Base-by-base conservation (phyloP, 2,797 vertebrate genomes). In the Selene dorsalis region DNA sequence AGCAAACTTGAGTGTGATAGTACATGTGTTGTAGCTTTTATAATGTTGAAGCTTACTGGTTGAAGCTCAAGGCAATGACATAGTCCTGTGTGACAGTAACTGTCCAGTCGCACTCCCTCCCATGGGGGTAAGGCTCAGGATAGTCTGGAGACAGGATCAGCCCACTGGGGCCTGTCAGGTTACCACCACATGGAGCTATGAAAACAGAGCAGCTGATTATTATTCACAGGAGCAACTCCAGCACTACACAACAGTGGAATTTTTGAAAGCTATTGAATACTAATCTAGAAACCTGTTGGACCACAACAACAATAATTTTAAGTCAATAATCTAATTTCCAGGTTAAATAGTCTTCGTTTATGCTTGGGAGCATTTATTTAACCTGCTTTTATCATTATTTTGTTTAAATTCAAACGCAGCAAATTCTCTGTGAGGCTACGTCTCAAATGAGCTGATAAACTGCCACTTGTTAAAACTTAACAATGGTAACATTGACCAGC, bases 51-150 rank as follows among this genome's bases (percentile, higher is more conserved):
- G 30, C 97, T 84, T 96, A 99, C 98, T 90, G 95, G 73, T 96
- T 96, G 80, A 99, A 99, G 35, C 93, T 96, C 71, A 99, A 94
- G 38, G 96, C 96, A 24, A 99, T 99, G 93, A 99, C 96, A 17
- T 97, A 99, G 87, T 99, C 98, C 0, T 94, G 94, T 0, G 96
- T 97, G 69, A 99, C 98, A 0, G 94, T 95, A 57, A 99, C 94
- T 41, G 93, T 96, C 98, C 98, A 99, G 94, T 99, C 98, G 32
- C 98, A 99, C 88, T 99, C 98, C 84, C 97, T 95, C 52, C 97
- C 96, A 0, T 98, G 97, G 0, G 98, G 98, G 73, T 99, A 99
- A 0, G 97, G 98, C 81, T 99, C 97, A 0, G 98, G 98, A 72
- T 98, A 99, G 91, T 97, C 96, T 0, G 98, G 98, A 26, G 98